A percentile compares a stretch with the other conserved stretches of the same genome.
phyloP scores from a whole-genome alignment of 2,113 vertebrate species.

The Merops nubicus region DNA sequence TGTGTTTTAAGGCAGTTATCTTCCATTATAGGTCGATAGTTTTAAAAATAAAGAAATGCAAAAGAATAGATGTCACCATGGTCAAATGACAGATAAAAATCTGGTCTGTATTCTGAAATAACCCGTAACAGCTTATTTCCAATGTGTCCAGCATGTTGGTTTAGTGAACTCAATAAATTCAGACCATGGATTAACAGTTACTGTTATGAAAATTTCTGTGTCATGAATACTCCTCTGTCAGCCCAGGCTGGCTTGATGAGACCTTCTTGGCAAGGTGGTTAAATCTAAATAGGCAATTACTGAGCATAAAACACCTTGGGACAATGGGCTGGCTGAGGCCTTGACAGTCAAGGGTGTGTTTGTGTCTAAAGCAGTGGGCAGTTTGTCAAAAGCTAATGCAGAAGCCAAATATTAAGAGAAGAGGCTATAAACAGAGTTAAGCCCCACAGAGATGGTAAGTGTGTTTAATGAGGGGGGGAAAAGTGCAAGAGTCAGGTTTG shows the following conservation, averaged over 20 bases:
- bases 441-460: neutral
- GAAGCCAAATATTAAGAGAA: neutral
- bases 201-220: neutral
- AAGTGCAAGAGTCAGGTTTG: neutral
- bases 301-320: neutral
- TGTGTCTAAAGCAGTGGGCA: neutral
- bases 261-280: neutral
- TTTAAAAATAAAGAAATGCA: neutral
- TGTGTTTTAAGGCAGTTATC: neutral
- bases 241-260: neutral
- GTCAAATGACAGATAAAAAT: neutral
- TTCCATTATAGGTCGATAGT: neutral
- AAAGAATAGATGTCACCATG: neutral
- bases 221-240: neutral
- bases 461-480: neutral
- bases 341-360: accelerated
- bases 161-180: neutral
- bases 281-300: neutral
- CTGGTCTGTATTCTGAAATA: neutral
- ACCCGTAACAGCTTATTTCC: neutral
- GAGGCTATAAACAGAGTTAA: neutral
- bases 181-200: neutral
- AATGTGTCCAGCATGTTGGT: neutral
- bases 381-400: neutral
- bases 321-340: neutral